Percentiles rank a stretch among this genome's conserved stretches.
phyloP scores from a whole-genome alignment of 92 coral and sea anemone species.

The Virgularia gustaviana region DNA sequence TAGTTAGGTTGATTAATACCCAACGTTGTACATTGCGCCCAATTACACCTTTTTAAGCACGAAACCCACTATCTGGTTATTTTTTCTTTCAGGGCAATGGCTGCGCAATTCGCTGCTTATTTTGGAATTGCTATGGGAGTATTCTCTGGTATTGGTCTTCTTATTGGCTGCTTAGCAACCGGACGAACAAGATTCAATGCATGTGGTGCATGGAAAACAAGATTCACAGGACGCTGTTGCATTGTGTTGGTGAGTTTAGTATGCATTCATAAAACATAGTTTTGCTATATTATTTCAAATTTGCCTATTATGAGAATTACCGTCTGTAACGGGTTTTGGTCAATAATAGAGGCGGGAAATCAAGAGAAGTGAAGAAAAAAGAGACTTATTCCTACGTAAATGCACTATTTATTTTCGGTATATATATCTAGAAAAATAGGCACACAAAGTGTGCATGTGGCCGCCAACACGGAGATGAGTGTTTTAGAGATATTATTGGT shows the following conservation, averaged over 20 bases:
- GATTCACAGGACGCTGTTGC: slow-evolving; percentile 75
- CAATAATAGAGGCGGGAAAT: not conserved
- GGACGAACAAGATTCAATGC: slow-evolving; percentile 80
- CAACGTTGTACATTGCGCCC: not conserved
- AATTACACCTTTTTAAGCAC: not conserved
- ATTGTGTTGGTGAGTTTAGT: slow-evolving; percentile 70
- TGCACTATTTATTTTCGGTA: no score
- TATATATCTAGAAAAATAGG: no score
- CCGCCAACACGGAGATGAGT: no score
- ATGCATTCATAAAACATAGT: no score
- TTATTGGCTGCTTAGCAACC: slow-evolving; percentile 81
- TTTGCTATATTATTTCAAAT: not conserved
- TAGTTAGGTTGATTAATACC: not conserved
- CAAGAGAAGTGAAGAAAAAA: no score
- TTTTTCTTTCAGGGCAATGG: slow-evolving; percentile 51
- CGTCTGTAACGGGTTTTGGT: not conserved
- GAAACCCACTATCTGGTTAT: not conserved
- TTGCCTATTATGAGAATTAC: not conserved
- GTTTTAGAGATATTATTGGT: no score
- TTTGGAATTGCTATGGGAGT: slow-evolving; percentile 80
- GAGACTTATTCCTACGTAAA: no score
- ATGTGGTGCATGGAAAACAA: slow-evolving; percentile 85
- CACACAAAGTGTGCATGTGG: no score
- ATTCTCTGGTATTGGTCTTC: slow-evolving; percentile 72
- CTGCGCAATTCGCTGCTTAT: slow-evolving; percentile 60